phyloP scores from a whole-genome alignment of 2,888 invertebrate species.

The Anticlea derivata region DNA sequence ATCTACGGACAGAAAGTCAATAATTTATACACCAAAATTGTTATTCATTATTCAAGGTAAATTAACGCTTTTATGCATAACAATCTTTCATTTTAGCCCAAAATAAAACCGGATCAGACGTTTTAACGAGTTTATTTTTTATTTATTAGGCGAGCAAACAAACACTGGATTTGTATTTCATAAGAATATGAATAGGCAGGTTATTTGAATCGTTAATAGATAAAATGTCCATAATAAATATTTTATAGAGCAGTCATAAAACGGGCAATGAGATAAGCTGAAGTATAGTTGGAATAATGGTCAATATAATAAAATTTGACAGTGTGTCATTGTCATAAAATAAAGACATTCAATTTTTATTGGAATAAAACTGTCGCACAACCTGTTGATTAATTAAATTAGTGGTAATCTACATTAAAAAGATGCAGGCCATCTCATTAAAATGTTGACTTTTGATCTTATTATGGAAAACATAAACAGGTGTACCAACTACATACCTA shows the following conservation, averaged over 20 bases:
- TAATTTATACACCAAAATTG: constrained; percentile 69
- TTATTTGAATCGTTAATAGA: constrained; percentile 70
- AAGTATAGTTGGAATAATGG: constrained; percentile 45
- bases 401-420: constrained; percentile 13
- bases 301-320: constrained; percentile 72
- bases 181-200: constrained; percentile 70
- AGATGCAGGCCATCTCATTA: constrained; percentile 10
- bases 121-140: constrained; percentile 58
- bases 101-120: constrained; percentile 64
- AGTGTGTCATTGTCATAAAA: constrained; percentile 64
- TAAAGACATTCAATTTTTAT: constrained; percentile 41
- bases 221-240: constrained; percentile 70
- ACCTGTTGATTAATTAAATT: constrained; percentile 36
- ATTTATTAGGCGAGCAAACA: constrained; percentile 66
- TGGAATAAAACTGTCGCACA: constrained; percentile 33
- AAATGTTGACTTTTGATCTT: constrained; percentile 10
- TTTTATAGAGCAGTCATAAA: constrained; percentile 78
- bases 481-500: constrained; percentile 4
- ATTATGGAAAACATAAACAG: constrained; percentile 10
- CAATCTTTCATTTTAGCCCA: constrained; percentile 71
- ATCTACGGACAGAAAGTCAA: constrained; percentile 69
- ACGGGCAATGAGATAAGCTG: constrained; percentile 57
- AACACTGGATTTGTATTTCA: constrained; percentile 67
- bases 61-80: constrained; percentile 69
- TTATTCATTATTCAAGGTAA: constrained; percentile 78